Evolutionary conservation across 1,140 invertebrate genomes (phyloP), one percentile per base, ranked within the genome.

Genomic region (Drosophila guanche): DNA sequence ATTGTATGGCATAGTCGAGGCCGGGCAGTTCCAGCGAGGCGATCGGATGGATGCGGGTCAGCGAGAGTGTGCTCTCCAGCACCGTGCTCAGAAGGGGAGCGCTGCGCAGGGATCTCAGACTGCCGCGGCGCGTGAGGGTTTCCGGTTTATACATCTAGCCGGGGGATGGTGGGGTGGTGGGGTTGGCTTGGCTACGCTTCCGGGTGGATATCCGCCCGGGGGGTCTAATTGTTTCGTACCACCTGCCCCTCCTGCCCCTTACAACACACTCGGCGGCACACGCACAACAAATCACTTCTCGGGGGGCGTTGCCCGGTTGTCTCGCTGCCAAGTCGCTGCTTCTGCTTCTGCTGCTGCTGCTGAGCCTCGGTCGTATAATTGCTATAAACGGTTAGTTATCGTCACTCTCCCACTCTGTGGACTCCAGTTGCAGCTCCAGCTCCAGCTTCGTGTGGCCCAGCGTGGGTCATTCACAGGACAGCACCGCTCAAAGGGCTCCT

Each of bases 1-100:
- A 89, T 46, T 90, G 89, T 10, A 91, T 70, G 8, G 80, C 80
- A 88, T 91, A 91, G 66, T 91, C 90, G 47, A 91, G 85, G 33
- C 90, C 90, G 23, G 90, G 90, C 42, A 91, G 65, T 59, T 91
- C 90, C 79, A 91, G 74, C 63, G 90, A 91, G n/a, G 90, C 78
- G 42, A 91, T 91, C 76, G 90, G 90, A 71, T 91, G 90, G 66
- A 91, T 91, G 69, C 90, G 90, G 71, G 90, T 91, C 62, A 91
- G 63, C 48, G 90, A 91, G 46, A 91, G 77, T 10, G 90, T 91
- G 65, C 90, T 91, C 73, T 91, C 90, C 51, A 91, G 58, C 45
- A 91, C 90, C 65, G 90, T 90, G 52, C 90, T 91, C 12, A 91
- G 79, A 57, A 91, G 70, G 50, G 90, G 90, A 42, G 90, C 90